Evolutionary conservation across 2,797 vertebrate genomes (phyloP).

Genomic region (Meda fulgida): DNA sequence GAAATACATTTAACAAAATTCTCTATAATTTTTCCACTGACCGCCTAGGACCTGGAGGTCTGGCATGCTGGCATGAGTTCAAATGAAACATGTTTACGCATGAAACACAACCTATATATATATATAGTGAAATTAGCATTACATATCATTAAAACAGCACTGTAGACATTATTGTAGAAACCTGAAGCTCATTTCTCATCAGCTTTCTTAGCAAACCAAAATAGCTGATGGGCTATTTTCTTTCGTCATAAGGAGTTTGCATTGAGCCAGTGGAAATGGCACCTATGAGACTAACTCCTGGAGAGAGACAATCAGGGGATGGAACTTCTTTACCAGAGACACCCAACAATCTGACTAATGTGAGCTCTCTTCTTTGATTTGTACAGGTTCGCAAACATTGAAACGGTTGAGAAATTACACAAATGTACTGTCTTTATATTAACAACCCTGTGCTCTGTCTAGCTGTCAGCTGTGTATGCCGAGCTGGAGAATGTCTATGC

Average conservation of each 20-base stretch:
- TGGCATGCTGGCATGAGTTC: neutral
- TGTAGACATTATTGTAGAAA: neutral
- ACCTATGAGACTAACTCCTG: slow-evolving; percentile 84
- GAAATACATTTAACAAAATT: neutral
- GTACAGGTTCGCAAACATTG: neutral
- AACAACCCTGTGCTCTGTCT: slow-evolving; percentile 32
- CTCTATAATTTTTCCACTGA: neutral
- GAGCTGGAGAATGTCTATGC: slow-evolving; percentile 93
- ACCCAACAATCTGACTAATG: slow-evolving; percentile 96
- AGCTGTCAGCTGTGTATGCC: slow-evolving; percentile 95
- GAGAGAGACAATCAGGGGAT: slow-evolving; percentile 95
- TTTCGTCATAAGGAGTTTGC: slow-evolving; percentile 70
- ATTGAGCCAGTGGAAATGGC: slow-evolving; percentile 83
- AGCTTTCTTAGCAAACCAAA: neutral
- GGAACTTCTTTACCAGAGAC: slow-evolving; percentile 97
- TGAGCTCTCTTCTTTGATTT: slow-evolving; percentile 66
- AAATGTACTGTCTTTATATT: slow-evolving; percentile 55
- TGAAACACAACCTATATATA: neutral
- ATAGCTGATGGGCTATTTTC: slow-evolving; percentile 45
- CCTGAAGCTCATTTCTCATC: neutral
- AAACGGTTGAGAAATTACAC: neutral
- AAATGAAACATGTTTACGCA: neutral
- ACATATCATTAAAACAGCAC: neutral
- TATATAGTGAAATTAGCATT: too few species aligned
- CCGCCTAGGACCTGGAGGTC: neutral